Base-by-base conservation (phyloP, 2,888 invertebrate species). In the Sarcophaga carnaria region DNA sequence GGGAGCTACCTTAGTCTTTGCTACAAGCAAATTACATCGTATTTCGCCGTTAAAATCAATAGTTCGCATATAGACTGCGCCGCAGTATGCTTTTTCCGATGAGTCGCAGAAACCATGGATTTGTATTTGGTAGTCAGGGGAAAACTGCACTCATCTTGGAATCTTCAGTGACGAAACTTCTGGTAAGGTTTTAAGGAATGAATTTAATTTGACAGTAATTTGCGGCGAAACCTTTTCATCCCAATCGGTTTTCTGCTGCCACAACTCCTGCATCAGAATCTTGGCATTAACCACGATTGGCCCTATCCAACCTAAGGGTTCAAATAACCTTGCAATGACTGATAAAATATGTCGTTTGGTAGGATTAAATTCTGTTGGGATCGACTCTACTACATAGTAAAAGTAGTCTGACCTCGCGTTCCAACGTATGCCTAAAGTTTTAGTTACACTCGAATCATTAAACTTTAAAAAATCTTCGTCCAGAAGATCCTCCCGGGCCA, bases 81-180 rank as follows among this genome's bases (percentile, higher is more conserved):
- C n/a, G 37, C 66, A 66, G 17, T 69, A 69, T 20, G 69, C 49
- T 37, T 14, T 47, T 47, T 69, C 69, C 12, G 69, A 69, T 10
- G 69, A 45, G n/a, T 69, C 69, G 11, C 49, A 69, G 49, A 69
- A 49, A n/a, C 69, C 69, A 20, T 69, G 69, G 10, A 49, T 47
- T 47, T 69, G 49, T 20, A 69, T 49, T 49, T 69, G 27, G 69
- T 22, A 47, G 20, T 45, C 8, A 10, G 69, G 49, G 3, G 47
- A 8, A 69, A 69, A 69, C 11, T 69, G 5, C n/a, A 47, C 45
- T 11, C 49, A 69, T 49, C 49, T 20, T 5, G 69, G 69, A 47
- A 47, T 69, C 47, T 45, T 69, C 6, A 69, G 25, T 25, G 0
- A 27, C 4, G 27, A 27, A 27, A 27, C 20, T 10, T 45, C 20